phyloP scores from a whole-genome alignment of 2,113 vertebrate genomes.

The Rhinichthys klamathensis region DNA sequence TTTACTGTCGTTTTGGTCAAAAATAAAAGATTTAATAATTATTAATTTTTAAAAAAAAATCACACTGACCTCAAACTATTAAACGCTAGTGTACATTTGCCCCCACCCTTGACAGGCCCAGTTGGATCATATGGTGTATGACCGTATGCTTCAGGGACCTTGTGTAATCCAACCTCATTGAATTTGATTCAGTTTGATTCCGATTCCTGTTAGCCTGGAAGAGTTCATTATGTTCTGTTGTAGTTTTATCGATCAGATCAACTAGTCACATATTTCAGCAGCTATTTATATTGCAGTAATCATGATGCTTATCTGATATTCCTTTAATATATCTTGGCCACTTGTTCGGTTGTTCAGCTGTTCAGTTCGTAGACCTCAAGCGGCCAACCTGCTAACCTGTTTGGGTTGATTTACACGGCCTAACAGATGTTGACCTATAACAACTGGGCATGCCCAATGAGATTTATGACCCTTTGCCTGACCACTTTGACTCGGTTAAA shows the following conservation, averaged over 20 bases:
- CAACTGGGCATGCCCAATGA: conserved; percentile 1
- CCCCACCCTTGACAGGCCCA: background rate
- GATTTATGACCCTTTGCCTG: conserved; percentile 33
- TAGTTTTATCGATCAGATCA: background rate
- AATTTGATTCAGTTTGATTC: conserved; percentile 17
- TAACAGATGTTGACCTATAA: background rate
- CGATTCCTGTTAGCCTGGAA: background rate
- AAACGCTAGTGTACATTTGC: background rate
- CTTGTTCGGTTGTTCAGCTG: conserved; percentile 17
- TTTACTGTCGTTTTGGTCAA: background rate
- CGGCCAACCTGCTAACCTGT: background rate
- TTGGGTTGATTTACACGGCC: conserved; percentile 22
- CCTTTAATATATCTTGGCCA: conserved; percentile 10
- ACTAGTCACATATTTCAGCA: background rate
- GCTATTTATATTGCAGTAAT: conserved; percentile 28
- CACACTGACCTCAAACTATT: too few species aligned
- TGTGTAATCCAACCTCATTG: conserved; percentile 13
- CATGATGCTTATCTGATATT: background rate
- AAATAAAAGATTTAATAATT: background rate
- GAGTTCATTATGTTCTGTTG: conserved; percentile 14
- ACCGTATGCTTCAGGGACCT: background rate
- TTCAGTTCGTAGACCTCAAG: background rate
- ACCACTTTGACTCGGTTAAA: conserved; percentile 24
- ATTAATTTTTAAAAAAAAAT: background rate
- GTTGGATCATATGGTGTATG: background rate